A percentile compares a stretch with the other conserved stretches of the same genome.
Evolutionary conservation across 1,140 invertebrate species (phyloP).

Genomic region (Protaetia brevitarsis): DNA sequence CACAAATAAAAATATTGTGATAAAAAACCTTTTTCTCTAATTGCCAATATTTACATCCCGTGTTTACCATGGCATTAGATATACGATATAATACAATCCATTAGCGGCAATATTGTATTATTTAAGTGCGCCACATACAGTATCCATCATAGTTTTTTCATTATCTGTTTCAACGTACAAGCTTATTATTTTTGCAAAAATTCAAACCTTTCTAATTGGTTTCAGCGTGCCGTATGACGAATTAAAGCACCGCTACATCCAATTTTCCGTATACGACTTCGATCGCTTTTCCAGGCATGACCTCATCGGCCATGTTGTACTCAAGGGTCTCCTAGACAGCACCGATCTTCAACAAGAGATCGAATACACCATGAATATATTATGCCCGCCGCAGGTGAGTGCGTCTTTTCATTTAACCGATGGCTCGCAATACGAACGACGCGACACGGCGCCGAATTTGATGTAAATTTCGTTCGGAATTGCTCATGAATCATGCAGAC

Average conservation of each 20-base stretch:
- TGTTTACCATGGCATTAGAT: too few species aligned
- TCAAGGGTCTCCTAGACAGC: constrained; percentile 69
- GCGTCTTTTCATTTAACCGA: background rate
- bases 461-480: background rate
- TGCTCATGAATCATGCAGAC: background rate
- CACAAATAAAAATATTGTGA: too few species aligned
- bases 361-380: constrained; percentile 76
- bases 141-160: too few species aligned
- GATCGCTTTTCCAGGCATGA: constrained; percentile 87
- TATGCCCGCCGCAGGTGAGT: constrained; percentile 70
- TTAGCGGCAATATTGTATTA: too few species aligned
- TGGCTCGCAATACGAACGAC: background rate
- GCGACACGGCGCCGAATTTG: background rate
- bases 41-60: too few species aligned
- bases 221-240: constrained; percentile 69
- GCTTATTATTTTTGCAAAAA: too few species aligned
- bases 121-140: too few species aligned
- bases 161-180: too few species aligned
- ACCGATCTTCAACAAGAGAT: constrained; percentile 73
- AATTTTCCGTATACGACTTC: constrained; percentile 89
- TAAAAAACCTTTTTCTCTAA: too few species aligned
- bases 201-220: constrained; percentile 26
- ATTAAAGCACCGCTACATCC: constrained; percentile 65
- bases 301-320: constrained; percentile 79
- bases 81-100: too few species aligned